Conservation (phyloP, 2,797 vertebrate species). For the Tympanoctomys barrerae region DNA sequence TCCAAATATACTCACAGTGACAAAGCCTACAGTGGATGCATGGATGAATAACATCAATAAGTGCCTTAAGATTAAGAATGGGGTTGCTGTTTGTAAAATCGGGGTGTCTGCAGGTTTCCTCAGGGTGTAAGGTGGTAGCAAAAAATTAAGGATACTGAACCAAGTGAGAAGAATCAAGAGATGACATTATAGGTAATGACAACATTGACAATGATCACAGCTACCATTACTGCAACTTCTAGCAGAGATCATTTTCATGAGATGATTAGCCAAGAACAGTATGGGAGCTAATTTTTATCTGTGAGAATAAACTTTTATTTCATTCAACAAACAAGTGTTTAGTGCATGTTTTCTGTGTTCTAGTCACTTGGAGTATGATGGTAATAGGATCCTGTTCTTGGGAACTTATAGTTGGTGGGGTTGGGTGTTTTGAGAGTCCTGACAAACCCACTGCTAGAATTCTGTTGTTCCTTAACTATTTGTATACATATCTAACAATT, state of each 20-base stretch:
- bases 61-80: neutral
- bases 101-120: neutral
- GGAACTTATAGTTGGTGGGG: neutral
- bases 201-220: neutral
- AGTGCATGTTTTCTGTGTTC: neutral
- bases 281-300: neutral
- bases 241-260: neutral
- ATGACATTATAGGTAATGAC: neutral
- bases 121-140: neutral
- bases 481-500: neutral
- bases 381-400: neutral
- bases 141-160: neutral
- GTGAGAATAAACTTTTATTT: slow-evolving; percentile 24
- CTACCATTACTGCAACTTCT: neutral
- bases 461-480: neutral
- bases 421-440: neutral
- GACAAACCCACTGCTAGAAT: neutral
- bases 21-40: neutral
- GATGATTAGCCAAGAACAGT: slow-evolving; percentile 13
- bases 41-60: neutral
- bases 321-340: neutral
- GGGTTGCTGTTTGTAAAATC: neutral
- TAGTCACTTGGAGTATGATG: neutral
- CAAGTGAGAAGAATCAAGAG: neutral
- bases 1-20: neutral